Percentiles rank a stretch among this genome's conserved stretches.
Evolutionary conservation across 2,113 vertebrate genomes (phyloP).

Genomic region (Scomber scombrus): DNA sequence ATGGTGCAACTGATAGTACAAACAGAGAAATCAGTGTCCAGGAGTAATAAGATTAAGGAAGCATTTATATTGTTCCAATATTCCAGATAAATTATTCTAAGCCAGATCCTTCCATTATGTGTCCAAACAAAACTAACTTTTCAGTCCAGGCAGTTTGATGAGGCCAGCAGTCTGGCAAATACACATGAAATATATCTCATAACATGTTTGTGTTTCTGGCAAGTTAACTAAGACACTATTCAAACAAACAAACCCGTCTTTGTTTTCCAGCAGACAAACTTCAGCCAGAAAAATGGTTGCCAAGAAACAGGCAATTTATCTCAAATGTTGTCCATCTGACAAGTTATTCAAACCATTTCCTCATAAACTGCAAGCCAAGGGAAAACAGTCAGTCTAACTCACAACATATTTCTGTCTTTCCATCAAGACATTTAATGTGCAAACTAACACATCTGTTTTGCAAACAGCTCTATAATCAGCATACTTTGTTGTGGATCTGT

Average conservation of each 20-base stretch:
- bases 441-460: too few relatives aligned
- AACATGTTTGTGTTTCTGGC: slow-evolving; percentile 7
- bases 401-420: too few relatives aligned
- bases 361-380: too few relatives aligned
- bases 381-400: too few relatives aligned
- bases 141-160: not conserved
- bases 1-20: not conserved
- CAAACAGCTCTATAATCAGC: too few relatives aligned
- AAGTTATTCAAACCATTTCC: too few relatives aligned
- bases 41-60: slow-evolving; percentile 7
- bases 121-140: not conserved
- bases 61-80: not conserved
- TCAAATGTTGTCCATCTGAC: not conserved
- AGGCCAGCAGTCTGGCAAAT: slow-evolving; percentile 9
- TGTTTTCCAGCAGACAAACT: not conserved
- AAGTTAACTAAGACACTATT: not conserved
- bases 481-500: too few relatives aligned
- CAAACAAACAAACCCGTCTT: not conserved
- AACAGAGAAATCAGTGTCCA: not conserved
- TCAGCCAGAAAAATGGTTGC: slow-evolving; percentile 11
- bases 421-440: too few relatives aligned
- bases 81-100: slow-evolving; percentile 11
- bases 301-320: not conserved
- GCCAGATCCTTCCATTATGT: not conserved
- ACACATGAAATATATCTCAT: not conserved